A percentile compares a stretch with the other conserved stretches of the same genome.
Conservation (phyloP, 2,888 invertebrate genomes). For the Limnephilus auricula region DNA sequence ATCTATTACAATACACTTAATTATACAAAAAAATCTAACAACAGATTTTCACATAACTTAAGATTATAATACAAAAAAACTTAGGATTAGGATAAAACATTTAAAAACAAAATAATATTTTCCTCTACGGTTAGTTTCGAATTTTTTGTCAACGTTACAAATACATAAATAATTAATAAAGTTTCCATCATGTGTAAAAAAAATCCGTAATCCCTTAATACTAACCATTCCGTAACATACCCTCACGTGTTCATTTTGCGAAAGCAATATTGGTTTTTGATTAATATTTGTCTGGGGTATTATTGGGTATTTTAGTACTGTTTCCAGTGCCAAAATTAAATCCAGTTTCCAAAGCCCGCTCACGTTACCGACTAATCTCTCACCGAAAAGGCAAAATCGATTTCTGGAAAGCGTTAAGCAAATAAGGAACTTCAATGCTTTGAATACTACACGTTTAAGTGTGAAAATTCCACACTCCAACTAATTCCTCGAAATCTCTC, state of each 20-base stretch:
- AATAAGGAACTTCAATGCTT: not conserved
- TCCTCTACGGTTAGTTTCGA: not conserved
- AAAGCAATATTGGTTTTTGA: not conserved
- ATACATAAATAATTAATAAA: not conserved
- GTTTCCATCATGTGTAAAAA: not conserved
- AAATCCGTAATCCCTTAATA: not conserved
- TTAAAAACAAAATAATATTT: too few species aligned
- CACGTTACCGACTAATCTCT: not conserved
- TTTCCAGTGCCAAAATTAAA: not conserved
- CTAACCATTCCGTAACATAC: not conserved
- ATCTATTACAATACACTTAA: too few species aligned
- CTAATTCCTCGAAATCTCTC: not conserved
- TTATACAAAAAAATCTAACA: too few species aligned
- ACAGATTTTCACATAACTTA: too few species aligned
- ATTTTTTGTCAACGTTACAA: not conserved
- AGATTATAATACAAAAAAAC: too few species aligned
- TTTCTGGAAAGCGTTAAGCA: not conserved
- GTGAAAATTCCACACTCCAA: not conserved
- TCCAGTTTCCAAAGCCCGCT: constrained; percentile 7
- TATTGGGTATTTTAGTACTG: constrained; percentile 17
- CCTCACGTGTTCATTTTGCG: not conserved
- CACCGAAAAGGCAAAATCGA: constrained; percentile 2
- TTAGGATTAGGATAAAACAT: too few species aligned
- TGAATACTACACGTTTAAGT: not conserved
- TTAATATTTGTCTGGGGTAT: not conserved